Evolutionary conservation across 30 jellyfish, hydroid and myxozoan genomes (phyloP).

Genomic region (Aurelia aurita complex sp. Pacific): DNA sequence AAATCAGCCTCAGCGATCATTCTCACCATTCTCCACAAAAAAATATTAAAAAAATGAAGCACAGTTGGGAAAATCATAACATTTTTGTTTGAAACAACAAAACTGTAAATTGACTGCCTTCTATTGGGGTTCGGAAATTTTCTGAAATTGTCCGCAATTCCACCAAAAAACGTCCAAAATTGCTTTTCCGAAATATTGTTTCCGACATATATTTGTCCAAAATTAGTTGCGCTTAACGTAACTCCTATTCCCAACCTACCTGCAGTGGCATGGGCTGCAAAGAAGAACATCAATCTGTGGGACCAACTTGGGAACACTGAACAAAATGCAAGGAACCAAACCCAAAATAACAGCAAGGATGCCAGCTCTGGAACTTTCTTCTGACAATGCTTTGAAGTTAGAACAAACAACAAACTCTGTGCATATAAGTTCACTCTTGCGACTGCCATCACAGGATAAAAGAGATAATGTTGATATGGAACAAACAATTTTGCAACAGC

Average conservation of each 20-base stretch:
- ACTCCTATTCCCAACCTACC: slow-evolving; percentile 34
- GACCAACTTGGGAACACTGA: slow-evolving; percentile 62
- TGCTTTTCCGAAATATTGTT: too few relatives aligned
- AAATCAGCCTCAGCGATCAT: too few relatives aligned
- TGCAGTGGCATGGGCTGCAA: slow-evolving; percentile 87
- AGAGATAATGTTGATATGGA: slow-evolving; percentile 82
- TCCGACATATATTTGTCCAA: too few relatives aligned
- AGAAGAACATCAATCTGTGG: slow-evolving; percentile 52
- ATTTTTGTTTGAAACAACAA: too few relatives aligned
- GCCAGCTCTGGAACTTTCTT: slow-evolving; percentile 47
- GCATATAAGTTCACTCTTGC: slow-evolving; percentile 94
- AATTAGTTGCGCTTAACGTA: too few relatives aligned
- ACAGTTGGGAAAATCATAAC: too few relatives aligned
- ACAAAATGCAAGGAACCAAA: slow-evolving; percentile 63
- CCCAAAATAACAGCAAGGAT: slow-evolving; percentile 70
- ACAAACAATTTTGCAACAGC: slow-evolving; percentile 61
- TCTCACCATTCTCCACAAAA: too few relatives aligned
- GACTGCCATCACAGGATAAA: slow-evolving; percentile 85
- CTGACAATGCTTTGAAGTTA: slow-evolving; percentile 14
- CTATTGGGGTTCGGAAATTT: too few relatives aligned
- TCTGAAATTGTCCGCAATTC: too few relatives aligned
- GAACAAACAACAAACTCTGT: slow-evolving; percentile 74
- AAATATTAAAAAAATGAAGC: too few relatives aligned
- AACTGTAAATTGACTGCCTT: too few relatives aligned
- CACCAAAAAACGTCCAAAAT: too few relatives aligned